These are phyloP conservation scores for Triplophysa tibetana DNA, from an alignment of 2,113 vertebrate species.

Conservation along the genomic window DNA sequence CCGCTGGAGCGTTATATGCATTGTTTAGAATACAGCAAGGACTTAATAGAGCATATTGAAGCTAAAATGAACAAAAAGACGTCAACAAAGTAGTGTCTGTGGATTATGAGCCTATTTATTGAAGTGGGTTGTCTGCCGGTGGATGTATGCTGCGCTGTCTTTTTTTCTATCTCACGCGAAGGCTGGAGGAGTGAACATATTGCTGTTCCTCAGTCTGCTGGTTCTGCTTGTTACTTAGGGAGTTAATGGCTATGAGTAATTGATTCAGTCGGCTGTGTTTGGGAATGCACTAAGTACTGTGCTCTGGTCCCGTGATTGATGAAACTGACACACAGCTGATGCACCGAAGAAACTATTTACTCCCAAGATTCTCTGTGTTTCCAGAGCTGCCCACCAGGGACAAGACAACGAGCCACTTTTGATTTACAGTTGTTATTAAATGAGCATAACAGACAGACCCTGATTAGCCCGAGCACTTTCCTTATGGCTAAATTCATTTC, in stretches of 20 bases:
- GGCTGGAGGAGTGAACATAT: constrained; percentile 71
- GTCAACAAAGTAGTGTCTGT: constrained; percentile 48
- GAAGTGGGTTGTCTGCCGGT: constrained; percentile 36
- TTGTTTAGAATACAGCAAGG: constrained; percentile 38
- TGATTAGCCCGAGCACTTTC: constrained; percentile 40
- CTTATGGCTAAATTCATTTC: constrained; percentile 35
- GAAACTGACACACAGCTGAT: constrained; percentile 56
- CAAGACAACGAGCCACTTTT: constrained; percentile 39
- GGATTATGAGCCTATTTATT: constrained; percentile 55
- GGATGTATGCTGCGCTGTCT: background rate
- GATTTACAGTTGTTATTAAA: constrained; percentile 49
- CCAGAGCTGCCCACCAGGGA: constrained; percentile 21
- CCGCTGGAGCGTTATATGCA: constrained; percentile 29
- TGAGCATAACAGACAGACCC: constrained; percentile 42
- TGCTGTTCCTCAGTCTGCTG: constrained; percentile 79
- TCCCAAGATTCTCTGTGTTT: constrained; percentile 29
- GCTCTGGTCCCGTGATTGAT: constrained; percentile 80
- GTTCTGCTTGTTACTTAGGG: constrained; percentile 73
- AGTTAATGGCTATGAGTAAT: constrained; percentile 82
- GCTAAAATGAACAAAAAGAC: constrained; percentile 29
- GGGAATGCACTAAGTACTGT: constrained; percentile 67
- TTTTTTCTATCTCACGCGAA: constrained; percentile 29
- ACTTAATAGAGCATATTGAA: constrained; percentile 19
- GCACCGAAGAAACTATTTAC: constrained; percentile 34
- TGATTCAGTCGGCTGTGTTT: constrained; percentile 79